Base-by-base conservation (phyloP, 2,113 vertebrate genomes). In the Nesoenas mayeri region DNA sequence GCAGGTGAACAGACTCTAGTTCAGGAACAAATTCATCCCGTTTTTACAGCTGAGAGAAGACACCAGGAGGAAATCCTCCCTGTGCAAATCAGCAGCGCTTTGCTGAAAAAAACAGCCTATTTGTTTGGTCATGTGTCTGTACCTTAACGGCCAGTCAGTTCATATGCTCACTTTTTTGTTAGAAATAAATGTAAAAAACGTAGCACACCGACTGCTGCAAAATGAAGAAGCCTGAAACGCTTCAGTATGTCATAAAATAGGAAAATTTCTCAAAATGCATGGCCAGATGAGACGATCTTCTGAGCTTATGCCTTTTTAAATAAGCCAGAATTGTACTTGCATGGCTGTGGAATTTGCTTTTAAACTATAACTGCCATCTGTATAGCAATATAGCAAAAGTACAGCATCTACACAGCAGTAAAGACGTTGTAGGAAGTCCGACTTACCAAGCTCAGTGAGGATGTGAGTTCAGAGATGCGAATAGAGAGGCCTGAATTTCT, bases 71-170 rank as follows among this genome's bases (percentile, higher is more conserved):
- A 73, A 57, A 34, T 40, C 50, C 31, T 61, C 16, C 26, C 29
- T 12, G 31, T n/a, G 19, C 44, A 79, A 60, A 67, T 8, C 15
- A 19, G 11, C 15, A 58, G 28, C 2, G 42, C 10, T 58, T 47
- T 78, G 40, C 31, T 65, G 57, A 47, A 58, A 64, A 83, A 40
- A 42, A 5, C 26, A 50, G 25, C 29, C 69, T 34, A 9, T 44
- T 50, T 54, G 14, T 51, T 58, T 13, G 36, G n/a, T 51, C 22
- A 21, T 0, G 0, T 28, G 25, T 54, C 21, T 2, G 0, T 58
- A 26, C 28, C 58, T 85, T 32, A 34, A 29, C 9, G 47, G 6
- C 31, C 36, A n/a, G 8, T 17, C 10, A 20, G 53, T 47, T 36
- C 21, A 42, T 16, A 21, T 29, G 11, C n/a, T 42, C 48, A 11